Evolutionary conservation across 2,113 vertebrate species (phyloP).

Genomic region (Austrofundulus limnaeus): DNA sequence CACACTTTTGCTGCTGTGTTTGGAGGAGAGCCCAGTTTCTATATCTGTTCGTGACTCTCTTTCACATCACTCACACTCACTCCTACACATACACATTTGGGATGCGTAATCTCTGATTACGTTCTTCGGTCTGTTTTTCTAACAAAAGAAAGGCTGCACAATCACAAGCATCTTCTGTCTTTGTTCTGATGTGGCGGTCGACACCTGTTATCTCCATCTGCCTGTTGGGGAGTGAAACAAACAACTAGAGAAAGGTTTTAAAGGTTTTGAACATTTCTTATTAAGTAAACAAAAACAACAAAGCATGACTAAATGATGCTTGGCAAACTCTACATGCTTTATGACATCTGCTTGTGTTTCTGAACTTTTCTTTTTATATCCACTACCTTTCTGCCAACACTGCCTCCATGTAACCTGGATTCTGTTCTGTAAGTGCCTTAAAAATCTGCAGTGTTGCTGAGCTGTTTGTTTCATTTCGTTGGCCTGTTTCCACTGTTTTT

Average conservation of each 20-base stretch:
- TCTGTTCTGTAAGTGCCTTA: background rate
- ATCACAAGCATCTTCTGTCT: background rate
- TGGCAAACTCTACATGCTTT: background rate
- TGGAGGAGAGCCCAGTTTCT: background rate
- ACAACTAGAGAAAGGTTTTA: constrained; percentile 15
- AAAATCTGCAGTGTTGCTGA: background rate
- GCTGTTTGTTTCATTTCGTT: background rate
- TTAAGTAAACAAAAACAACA: background rate
- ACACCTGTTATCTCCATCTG: constrained; percentile 49
- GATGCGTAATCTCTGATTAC: constrained; percentile 15
- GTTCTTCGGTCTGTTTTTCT: constrained; percentile 7
- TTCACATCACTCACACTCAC: background rate
- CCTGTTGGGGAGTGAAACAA: constrained; percentile 40
- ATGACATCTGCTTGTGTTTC: no score
- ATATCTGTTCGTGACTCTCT: background rate
- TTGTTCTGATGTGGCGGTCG: constrained; percentile 19
- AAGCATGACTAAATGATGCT: constrained; percentile 3
- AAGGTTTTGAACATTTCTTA: constrained; percentile 26
- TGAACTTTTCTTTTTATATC: no score
- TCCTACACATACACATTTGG: constrained; percentile 2
- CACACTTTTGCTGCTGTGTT: constrained; percentile 6
- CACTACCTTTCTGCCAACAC: no score
- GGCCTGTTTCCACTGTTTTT: constrained; percentile 1
- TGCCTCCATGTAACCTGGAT: background rate
- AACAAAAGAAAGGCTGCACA: background rate